Evolutionary conservation across 2,797 vertebrate species (phyloP).

Genomic region (Neostethus bicornis): DNA sequence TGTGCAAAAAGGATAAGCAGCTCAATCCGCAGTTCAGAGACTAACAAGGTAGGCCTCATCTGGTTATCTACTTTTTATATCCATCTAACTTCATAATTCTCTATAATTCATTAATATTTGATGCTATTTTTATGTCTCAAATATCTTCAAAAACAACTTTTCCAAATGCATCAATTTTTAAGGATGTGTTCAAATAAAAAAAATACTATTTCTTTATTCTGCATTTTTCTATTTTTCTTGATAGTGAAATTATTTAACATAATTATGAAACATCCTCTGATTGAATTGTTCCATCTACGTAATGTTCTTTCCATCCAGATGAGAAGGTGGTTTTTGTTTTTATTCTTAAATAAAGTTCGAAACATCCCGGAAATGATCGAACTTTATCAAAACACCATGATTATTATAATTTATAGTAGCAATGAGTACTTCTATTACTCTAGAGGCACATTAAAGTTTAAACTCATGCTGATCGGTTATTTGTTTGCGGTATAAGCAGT

Average conservation of each 20-base stretch:
- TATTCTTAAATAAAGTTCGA: background rate
- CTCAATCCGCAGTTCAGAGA: too few relatives aligned
- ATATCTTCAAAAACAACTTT: background rate
- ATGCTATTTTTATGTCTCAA: background rate
- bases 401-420: background rate
- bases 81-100: too few relatives aligned
- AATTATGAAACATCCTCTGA: slow-evolving; percentile 27
- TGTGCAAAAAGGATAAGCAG: too few relatives aligned
- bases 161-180: too few relatives aligned
- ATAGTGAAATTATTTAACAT: background rate
- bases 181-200: too few relatives aligned
- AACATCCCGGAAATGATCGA: background rate
- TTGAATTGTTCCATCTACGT: slow-evolving; percentile 37
- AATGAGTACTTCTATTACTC: background rate
- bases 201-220: background rate
- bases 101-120: slow-evolving; percentile 1
- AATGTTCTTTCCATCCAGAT: slow-evolving; percentile 48
- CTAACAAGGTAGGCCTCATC: slow-evolving; percentile 44
- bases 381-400: background rate
- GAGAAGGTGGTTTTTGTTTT: slow-evolving; percentile 42
- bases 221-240: background rate
- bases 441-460: background rate
- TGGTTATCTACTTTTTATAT: slow-evolving; percentile 14
- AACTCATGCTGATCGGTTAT: background rate
- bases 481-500: background rate